These are phyloP conservation scores for Pangasius djambal DNA, from an alignment of 2,797 vertebrate genomes.

Conservation along the genomic window DNA sequence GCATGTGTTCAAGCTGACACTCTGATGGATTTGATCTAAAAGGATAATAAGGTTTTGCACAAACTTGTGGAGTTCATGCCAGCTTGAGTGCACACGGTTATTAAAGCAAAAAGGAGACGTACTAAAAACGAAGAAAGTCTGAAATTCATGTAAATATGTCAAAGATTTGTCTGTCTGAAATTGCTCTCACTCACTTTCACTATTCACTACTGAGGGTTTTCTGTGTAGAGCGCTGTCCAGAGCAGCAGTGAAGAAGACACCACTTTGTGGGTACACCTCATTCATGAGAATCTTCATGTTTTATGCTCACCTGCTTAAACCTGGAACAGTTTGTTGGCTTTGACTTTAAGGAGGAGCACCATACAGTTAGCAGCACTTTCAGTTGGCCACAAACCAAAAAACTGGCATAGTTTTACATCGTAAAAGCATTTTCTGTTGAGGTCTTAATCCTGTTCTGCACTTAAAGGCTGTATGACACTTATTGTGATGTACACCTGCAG, in stretches of 20 bases:
- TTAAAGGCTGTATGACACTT: constrained; percentile 47
- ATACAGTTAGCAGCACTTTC: not conserved
- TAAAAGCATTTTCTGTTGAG: not conserved
- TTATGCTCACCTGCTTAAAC: not conserved
- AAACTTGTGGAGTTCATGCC: not conserved
- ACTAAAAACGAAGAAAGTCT: too few species aligned
- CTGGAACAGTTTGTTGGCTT: not conserved
- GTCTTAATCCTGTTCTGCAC: constrained; percentile 18
- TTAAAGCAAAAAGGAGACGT: too few species aligned
- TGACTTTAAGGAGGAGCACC: not conserved
- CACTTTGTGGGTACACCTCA: not conserved
- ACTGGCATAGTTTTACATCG: not conserved
- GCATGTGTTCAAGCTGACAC: not conserved
- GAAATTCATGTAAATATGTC: too few species aligned
- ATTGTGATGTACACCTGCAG: constrained; percentile 12
- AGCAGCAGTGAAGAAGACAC: not conserved
- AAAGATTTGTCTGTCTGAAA: not conserved
- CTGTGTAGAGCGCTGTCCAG: not conserved
- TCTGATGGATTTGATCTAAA: not conserved
- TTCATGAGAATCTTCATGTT: not conserved
- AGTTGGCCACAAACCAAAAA: not conserved
- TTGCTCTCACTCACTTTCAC: not conserved
- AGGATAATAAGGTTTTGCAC: not conserved
- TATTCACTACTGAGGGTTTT: not conserved
- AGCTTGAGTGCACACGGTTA: too few species aligned